Conservation (phyloP, 2,888 invertebrate genomes). For the Clivina fossor region DNA sequence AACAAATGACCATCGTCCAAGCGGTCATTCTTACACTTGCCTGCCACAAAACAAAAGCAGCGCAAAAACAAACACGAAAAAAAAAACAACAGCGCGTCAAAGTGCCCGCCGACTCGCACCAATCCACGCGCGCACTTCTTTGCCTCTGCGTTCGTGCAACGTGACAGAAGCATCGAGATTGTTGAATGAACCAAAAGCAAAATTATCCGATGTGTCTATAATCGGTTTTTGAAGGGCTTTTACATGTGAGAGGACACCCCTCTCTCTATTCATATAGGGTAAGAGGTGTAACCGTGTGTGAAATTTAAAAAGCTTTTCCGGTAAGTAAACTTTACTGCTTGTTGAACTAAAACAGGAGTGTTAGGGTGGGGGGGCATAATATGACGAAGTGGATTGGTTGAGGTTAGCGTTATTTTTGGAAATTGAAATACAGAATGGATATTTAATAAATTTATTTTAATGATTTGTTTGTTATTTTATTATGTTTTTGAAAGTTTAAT, state of each 20-base stretch:
- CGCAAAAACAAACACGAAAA: background rate
- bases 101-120: constrained; percentile 11
- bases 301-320: constrained; percentile 15
- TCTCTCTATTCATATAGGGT: too few species aligned
- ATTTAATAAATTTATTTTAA: too few species aligned
- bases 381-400: too few species aligned
- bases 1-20: too few species aligned
- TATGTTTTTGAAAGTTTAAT: too few species aligned
- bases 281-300: constrained; percentile 18
- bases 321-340: background rate
- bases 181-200: constrained; percentile 12
- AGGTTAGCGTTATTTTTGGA: too few species aligned
- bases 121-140: constrained; percentile 10
- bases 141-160: constrained; percentile 1
- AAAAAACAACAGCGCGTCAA: constrained; percentile 17
- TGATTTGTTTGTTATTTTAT: too few species aligned
- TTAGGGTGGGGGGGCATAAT: background rate
- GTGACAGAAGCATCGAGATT: background rate
- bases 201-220: constrained; percentile 26
- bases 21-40: too few species aligned
- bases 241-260: constrained; percentile 23
- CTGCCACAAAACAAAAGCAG: too few species aligned
- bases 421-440: too few species aligned
- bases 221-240: constrained; percentile 26
- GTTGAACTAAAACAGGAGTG: background rate